Percentiles rank a stretch among this genome's conserved stretches.
Evolutionary conservation across 2,888 invertebrate species (phyloP).

Genomic region (Carcina quercana): DNA sequence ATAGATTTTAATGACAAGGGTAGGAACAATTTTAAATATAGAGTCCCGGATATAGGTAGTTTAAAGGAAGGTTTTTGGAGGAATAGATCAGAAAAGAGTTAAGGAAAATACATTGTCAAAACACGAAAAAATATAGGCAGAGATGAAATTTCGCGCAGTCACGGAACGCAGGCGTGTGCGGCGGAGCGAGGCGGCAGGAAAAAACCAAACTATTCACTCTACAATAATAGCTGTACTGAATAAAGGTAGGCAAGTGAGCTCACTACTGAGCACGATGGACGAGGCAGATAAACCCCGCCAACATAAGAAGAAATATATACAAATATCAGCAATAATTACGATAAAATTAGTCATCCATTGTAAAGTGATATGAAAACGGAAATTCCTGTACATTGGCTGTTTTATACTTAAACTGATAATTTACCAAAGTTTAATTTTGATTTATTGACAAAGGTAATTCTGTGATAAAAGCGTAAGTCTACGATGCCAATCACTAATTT

Average conservation of each 20-base stretch:
- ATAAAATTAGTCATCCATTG: background rate
- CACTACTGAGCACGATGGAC: conserved; percentile 8
- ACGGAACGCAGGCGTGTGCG: conserved; percentile 38
- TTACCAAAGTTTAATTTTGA: too few species aligned
- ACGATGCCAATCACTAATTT: too few species aligned
- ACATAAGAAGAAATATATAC: background rate
- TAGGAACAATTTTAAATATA: background rate
- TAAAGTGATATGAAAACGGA: too few species aligned
- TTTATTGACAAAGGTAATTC: too few species aligned
- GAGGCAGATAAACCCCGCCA: background rate
- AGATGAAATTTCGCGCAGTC: conserved; percentile 44
- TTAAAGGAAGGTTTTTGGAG: background rate
- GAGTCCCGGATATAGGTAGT: background rate
- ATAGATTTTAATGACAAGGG: too few species aligned
- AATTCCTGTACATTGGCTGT: too few species aligned
- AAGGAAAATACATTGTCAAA: conserved; percentile 19
- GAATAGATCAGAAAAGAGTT: background rate
- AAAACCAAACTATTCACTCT: conserved; percentile 40
- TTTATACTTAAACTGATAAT: too few species aligned
- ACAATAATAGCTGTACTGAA: conserved; percentile 23
- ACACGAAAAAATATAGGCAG: conserved; percentile 11
- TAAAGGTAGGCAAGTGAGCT: background rate
- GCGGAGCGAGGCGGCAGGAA: conserved; percentile 41
- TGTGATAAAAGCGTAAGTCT: too few species aligned
- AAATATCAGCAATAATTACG: background rate